Percentiles rank a stretch among this genome's conserved stretches.
These are phyloP conservation scores for Oscheius onirici DNA, from an alignment of 2,888 invertebrate species.

Conservation along the genomic window DNA sequence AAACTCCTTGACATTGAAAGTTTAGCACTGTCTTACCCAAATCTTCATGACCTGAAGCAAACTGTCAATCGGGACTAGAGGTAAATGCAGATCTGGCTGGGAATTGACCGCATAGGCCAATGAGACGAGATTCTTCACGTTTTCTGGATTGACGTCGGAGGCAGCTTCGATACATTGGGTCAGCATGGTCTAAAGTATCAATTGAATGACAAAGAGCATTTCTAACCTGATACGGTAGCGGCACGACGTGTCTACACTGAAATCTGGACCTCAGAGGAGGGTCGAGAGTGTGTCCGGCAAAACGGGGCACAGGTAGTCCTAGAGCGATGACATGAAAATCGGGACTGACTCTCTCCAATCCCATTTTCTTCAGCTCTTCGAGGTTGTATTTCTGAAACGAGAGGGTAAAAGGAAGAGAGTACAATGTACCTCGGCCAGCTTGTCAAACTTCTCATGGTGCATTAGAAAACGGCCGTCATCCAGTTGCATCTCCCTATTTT, in stretches of 20 bases:
- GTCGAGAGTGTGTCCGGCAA: slow-evolving; percentile 91
- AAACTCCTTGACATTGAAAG: slow-evolving; percentile 65
- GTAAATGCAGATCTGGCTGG: slow-evolving; percentile 76
- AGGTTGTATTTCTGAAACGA: slow-evolving; percentile 80
- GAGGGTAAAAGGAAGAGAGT: not conserved
- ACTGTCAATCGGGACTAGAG: slow-evolving; percentile 85
- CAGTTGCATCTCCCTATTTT: slow-evolving; percentile 95
- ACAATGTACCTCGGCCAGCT: slow-evolving; percentile 79
- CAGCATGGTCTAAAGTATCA: slow-evolving; percentile 47
- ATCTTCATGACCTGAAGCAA: slow-evolving; percentile 45
- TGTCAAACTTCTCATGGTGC: slow-evolving; percentile 88
- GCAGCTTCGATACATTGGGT: slow-evolving; percentile 72
- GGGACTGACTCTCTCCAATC: slow-evolving; percentile 89
- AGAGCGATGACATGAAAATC: slow-evolving; percentile 91
- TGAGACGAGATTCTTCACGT: slow-evolving; percentile 80
- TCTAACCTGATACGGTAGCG: slow-evolving; percentile 75
- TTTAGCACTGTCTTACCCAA: slow-evolving; percentile 45
- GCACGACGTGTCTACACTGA: slow-evolving; percentile 85
- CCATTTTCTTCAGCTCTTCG: slow-evolving; percentile 84
- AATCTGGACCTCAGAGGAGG: slow-evolving; percentile 90
- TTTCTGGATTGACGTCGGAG: slow-evolving; percentile 76
- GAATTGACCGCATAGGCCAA: slow-evolving; percentile 82
- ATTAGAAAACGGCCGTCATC: slow-evolving; percentile 95
- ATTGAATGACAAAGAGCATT: not conserved
- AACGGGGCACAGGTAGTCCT: slow-evolving; percentile 88